phyloP scores from a whole-genome alignment of 2,113 vertebrate genomes.

The Coptodon rendalli region DNA sequence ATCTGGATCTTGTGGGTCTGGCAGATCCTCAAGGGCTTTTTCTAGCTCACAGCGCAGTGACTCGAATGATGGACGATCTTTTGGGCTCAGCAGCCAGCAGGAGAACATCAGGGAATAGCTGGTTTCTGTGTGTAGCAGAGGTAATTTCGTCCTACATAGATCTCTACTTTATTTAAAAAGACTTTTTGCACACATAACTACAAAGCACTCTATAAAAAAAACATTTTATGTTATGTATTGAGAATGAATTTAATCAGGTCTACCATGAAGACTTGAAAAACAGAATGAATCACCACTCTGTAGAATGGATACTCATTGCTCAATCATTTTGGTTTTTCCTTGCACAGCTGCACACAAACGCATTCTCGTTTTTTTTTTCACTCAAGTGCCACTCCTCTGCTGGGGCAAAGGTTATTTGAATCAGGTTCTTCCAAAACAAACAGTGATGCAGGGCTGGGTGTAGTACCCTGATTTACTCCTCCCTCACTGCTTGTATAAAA shows the following conservation, averaged over 20 bases:
- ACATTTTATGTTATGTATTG: not conserved
- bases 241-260: not conserved
- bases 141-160: not conserved
- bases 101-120: conserved; percentile 85
- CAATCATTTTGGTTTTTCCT: not conserved
- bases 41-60: conserved; percentile 78
- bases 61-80: conserved; percentile 80
- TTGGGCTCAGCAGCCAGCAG: conserved; percentile 85
- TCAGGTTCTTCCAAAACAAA: conserved; percentile 8
- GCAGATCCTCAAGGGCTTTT: too few species aligned
- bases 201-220: not conserved
- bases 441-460: not conserved
- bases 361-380: not conserved
- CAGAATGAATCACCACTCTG: not conserved
- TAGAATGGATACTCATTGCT: not conserved
- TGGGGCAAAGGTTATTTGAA: conserved; percentile 7
- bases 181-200: not conserved
- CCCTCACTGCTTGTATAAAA: conserved; percentile 39
- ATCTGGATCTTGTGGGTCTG: too few species aligned
- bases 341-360: not conserved
- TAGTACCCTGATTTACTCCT: not conserved
- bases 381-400: not conserved
- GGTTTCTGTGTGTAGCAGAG: not conserved
- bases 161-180: not conserved
- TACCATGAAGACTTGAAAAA: not conserved